These are phyloP conservation scores for Rhizoglyphus robini DNA, from an alignment of 1,140 invertebrate genomes.

Conservation along the genomic window DNA sequence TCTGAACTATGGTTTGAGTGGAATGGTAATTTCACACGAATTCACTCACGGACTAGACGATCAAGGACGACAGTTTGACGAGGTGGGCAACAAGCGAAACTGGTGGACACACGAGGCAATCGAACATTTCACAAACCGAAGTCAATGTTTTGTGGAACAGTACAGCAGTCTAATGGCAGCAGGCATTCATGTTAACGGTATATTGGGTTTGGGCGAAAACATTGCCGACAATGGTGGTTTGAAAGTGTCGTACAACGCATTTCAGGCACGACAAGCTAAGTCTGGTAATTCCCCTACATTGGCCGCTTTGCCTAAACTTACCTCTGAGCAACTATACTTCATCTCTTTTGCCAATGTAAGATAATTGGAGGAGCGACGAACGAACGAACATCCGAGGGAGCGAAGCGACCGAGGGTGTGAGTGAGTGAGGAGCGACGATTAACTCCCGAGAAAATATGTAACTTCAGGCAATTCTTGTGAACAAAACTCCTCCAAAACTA, in stretches of 20 bases:
- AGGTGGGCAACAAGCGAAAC: slow-evolving; percentile 17
- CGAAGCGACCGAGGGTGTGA: too few species aligned
- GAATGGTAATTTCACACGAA: slow-evolving; percentile 31
- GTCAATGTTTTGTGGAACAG: slow-evolving; percentile 21
- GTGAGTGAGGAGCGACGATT: too few species aligned
- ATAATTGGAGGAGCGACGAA: too few species aligned
- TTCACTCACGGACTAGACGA: slow-evolving; percentile 34
- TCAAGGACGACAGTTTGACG: slow-evolving; percentile 20
- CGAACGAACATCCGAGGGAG: too few species aligned
- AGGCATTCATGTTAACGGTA: not conserved
- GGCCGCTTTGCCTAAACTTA: slow-evolving; percentile 15
- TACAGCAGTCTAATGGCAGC: slow-evolving; percentile 12
- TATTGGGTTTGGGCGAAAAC: slow-evolving; percentile 28
- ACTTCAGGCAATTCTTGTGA: too few species aligned
- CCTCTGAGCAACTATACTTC: slow-evolving; percentile 25
- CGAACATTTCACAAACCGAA: slow-evolving; percentile 14
- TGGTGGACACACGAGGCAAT: slow-evolving; percentile 25
- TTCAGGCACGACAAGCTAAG: slow-evolving; percentile 15
- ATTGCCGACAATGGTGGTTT: slow-evolving; percentile 41
- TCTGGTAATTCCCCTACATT: slow-evolving; percentile 11
- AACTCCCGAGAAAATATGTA: too few species aligned
- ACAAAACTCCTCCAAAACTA: too few species aligned
- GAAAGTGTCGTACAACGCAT: slow-evolving; percentile 38
- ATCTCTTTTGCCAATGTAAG: slow-evolving; percentile 24
- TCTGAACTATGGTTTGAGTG: slow-evolving; percentile 36